Evolutionary conservation across 2,888 invertebrate genomes (phyloP), one percentile per base, ranked within the genome.

Genomic region (Scaptomyza parva): DNA sequence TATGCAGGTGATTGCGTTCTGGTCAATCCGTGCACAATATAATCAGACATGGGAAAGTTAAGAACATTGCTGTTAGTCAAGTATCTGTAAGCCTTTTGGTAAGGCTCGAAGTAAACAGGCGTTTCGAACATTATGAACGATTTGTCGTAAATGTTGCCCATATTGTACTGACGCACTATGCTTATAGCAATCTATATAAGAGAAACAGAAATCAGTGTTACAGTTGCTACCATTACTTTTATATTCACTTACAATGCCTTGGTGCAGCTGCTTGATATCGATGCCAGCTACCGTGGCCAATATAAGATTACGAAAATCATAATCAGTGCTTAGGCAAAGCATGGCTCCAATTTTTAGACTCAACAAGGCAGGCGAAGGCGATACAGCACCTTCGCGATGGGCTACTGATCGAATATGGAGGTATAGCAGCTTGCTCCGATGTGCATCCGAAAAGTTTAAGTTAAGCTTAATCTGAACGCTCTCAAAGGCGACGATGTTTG

Each of bases 31-130:
- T 93, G 90, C 1, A 96, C 93, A 66, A 96, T 94, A 86, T 95
- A 95, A 66, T 93, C 92, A 48, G 92, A 92, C 93, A 96, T 94
- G 0, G 96, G 95, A 77, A 96, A 93, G 30, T 93, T 92, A 4
- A 93, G 90, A 26, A 92, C 84, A 30, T 91, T 90, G 50, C 94
- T 93, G 2, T 90, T 90, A 82, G 95, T 93, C 33, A 97, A 89
- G 8, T 94, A 95, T 74, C 92, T 93, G 52, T 96, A 91, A 0
- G 96, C 95, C 86, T 95, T 94, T 74, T 94, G 93, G 86, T 96
- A 97, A 0, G 96, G 95, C 86, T 96, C 96, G 88, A 96, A 96
- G 90, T 95, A 97, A 0, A 95, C 94, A 53, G 94, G 94, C 51
- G 95, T 95, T 89, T 97, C 96, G 1, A 95, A 93, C 95, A 97